phyloP scores from a whole-genome alignment of 2,888 invertebrate genomes.

The Meiosimyza decipiens region DNA sequence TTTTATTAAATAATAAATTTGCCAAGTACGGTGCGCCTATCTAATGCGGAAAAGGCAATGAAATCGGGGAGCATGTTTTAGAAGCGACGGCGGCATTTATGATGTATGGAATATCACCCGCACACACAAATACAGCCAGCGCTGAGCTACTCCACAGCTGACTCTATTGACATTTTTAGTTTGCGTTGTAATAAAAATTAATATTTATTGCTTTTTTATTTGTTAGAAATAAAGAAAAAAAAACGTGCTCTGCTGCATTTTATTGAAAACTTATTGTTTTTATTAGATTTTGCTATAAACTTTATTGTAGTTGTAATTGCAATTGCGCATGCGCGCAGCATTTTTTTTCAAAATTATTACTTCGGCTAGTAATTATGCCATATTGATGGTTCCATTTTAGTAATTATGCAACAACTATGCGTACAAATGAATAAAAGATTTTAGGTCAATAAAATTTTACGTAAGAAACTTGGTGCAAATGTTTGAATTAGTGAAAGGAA shows the following conservation, averaged over 20 bases:
- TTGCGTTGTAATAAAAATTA: background rate
- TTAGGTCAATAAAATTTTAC: no score
- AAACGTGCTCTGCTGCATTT: conserved; percentile 1
- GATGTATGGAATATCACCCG: conserved; percentile 21
- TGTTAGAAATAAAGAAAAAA: background rate
- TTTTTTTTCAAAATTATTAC: background rate
- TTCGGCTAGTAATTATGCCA: no score
- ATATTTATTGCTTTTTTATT: conserved; percentile 22
- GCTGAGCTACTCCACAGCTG: background rate
- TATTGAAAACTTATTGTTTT: conserved; percentile 15
- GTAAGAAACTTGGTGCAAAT: no score
- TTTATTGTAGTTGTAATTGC: background rate
- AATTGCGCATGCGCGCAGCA: conserved; percentile 15
- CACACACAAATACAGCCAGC: conserved; percentile 1
- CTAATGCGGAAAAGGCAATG: conserved; percentile 22
- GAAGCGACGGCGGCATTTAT: conserved; percentile 15
- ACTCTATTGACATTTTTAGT: background rate
- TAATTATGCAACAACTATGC: no score
- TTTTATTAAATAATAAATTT: conserved; percentile 5
- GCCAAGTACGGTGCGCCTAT: conserved; percentile 21
- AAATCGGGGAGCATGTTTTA: conserved; percentile 3
- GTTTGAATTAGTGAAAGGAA: no score
- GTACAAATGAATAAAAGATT: no score
- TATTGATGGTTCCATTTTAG: no score
- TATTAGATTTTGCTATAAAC: conserved; percentile 2